Evolutionary conservation across 2,797 vertebrate species (phyloP), one percentile per base, ranked within the genome.

Genomic region (Helarctos malayanus): DNA sequence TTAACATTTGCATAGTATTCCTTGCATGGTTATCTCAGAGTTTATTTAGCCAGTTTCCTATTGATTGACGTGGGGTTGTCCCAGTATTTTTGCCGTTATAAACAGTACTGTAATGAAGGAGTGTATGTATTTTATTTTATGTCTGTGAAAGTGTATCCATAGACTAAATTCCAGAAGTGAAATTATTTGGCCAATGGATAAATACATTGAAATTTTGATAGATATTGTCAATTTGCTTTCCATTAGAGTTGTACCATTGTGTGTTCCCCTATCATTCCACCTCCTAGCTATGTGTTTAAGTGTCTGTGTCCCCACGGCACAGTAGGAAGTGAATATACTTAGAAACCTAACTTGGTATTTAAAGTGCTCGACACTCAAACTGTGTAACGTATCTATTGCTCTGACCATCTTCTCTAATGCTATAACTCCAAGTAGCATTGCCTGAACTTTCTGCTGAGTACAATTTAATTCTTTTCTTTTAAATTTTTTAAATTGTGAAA

Each of bases 381-480:
- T 75, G 10, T 87, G 47, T 92, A 15, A 59, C 85, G 32, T 59
- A 61, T 68, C 52, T 84, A 9, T 63, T 56, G 35, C 25, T 79
- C 29, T 79, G 54, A 89, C 32, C 13, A 27, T 93, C 41, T 89
- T 93, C 85, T 92, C 21, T 63, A 71, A 63, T 80, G 71, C 13
- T 45, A 25, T 68, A 84, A 63, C 35, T 89, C 63, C 35, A 47
- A 68, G 73, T 73, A 89, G 47, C 47, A 56, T 21, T 56, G 47
- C 25, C 86, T 93, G 73, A 80, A 71, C 25, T 89, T 78, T 79
- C 86, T 90, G 73, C 63, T 80, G 63, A 85, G 56, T 41, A 32
- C 32, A 85, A 56, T 15, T 73, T 90, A 80, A 63, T 65, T 35
- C 79, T 96, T 78, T 93, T 89, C 32, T 92, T 83, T 92, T 45